A percentile compares a stretch with the other conserved stretches of the same genome.
phyloP scores from a whole-genome alignment of 2,797 vertebrate species.

The Anguilla pacifica region DNA sequence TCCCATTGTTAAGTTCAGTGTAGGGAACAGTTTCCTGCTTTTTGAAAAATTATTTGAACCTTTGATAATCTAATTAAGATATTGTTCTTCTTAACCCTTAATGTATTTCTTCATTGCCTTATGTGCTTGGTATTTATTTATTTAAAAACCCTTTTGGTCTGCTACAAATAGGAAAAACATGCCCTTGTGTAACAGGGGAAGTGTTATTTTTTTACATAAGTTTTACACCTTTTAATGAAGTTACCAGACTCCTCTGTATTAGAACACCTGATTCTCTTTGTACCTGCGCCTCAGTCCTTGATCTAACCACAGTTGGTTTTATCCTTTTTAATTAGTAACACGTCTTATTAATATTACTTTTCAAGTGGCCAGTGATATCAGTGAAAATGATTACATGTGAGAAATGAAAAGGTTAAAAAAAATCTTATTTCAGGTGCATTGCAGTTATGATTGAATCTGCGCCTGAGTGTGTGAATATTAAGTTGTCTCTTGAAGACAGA shows the following conservation, averaged over 20 bases:
- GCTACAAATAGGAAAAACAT: too few species aligned
- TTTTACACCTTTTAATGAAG: neutral
- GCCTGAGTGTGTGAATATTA: neutral
- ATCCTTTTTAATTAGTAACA: neutral
- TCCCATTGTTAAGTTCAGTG: neutral
- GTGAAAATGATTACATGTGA: too few species aligned
- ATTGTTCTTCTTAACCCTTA: neutral
- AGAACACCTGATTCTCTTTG: neutral
- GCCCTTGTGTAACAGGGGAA: neutral
- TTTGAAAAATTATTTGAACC: neutral
- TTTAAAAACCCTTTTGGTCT: neutral
- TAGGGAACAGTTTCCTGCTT: neutral
- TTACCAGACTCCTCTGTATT: neutral
- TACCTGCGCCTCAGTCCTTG: neutral
- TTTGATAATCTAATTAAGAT: neutral
- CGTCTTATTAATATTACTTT: neutral
- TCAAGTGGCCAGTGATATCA: neutral
- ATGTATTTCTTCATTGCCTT: neutral
- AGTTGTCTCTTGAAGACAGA: neutral
- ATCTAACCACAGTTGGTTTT: neutral
- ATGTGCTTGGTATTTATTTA: slow-evolving; percentile 5
- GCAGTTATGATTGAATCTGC: neutral
- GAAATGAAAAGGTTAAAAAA: neutral
- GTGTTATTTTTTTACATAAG: neutral
- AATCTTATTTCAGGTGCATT: neutral